phyloP scores from a whole-genome alignment of 1,140 invertebrate species.

The Zaprionus ghesquierei region DNA sequence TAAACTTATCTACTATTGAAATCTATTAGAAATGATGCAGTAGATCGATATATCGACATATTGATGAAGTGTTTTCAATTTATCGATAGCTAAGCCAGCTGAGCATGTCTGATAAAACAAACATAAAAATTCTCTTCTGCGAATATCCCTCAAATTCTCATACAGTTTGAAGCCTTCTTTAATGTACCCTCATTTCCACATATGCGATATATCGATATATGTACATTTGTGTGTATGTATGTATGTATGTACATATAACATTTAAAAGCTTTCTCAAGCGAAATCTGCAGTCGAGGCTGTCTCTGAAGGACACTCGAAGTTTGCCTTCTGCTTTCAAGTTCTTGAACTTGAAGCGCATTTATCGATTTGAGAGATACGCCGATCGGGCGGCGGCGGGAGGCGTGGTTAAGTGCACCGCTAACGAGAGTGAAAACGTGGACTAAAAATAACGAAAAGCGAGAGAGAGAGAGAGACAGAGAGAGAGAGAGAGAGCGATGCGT shows the following conservation, averaged over 20 bases:
- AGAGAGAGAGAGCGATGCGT: background rate
- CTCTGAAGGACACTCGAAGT: background rate
- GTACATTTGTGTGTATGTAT: no score
- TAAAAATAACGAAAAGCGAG: conserved; percentile 12
- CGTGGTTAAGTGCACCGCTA: background rate
- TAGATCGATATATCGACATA: no score
- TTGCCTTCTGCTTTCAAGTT: background rate
- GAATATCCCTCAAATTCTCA: background rate
- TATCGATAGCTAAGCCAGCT: no score
- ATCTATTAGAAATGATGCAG: no score
- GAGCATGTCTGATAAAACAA: background rate
- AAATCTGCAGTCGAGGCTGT: background rate
- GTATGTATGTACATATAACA: no score
- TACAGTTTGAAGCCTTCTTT: background rate
- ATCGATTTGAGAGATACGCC: background rate
- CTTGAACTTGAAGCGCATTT: background rate
- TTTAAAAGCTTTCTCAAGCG: background rate
- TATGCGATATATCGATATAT: background rate
- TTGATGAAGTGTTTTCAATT: no score
- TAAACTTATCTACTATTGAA: no score
- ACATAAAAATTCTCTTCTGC: no score
- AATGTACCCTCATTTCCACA: background rate
- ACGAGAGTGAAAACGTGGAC: background rate
- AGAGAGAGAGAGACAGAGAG: background rate
- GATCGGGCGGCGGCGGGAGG: background rate